Base-by-base conservation (phyloP, 2,888 invertebrate species). In the Muscina levida region DNA sequence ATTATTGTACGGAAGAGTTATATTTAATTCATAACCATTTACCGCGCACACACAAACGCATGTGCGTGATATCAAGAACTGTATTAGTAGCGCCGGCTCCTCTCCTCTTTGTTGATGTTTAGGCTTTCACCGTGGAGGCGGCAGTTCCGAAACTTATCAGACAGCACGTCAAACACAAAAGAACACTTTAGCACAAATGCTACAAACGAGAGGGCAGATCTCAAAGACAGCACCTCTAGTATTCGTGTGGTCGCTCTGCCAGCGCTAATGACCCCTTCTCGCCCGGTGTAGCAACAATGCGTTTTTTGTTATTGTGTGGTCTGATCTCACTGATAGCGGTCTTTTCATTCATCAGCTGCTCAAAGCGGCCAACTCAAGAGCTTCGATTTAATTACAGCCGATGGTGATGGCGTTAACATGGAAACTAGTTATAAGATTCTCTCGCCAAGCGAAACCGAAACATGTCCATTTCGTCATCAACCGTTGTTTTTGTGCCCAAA, bases 151-250 rank as follows among this genome's bases (percentile, higher is more conserved):
- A 31, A 31, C 8, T 3, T 31, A 8, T 31, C 31, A 31, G 31
- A 31, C 31, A 31, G 31, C 70, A 66, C 39, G 53, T 70, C 56
- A 11, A 11, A 48, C 39, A 56, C 19, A 13, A 48, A 65, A 70
- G 66, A 79, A 66, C 17, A 59, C 42, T 65, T 65, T 56, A 70
- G 68, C 72, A 19, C 46, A 39, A 78, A 53, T 73, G 62, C 13
- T 37, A 24, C 24, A 8, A 31, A 31, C 4, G 8, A 5, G n/a
- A 4, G 44, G 11, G 44, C 44, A 44, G 44, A 11, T 44, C n/a
- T 4, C 13, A 2, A 44, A 11, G 2, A 48, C 15, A 17, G 17
- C n/a, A 2, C 4, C 2, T 44, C n/a, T n/a, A 8, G 11, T 44
- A 2, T 2, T n/a, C n/a, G 2, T 8, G 6, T 44, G 6, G n/a